Evolutionary conservation across 2,113 vertebrate species (phyloP), one percentile per base, ranked within the genome.

Genomic region (Pluvianellus socialis): DNA sequence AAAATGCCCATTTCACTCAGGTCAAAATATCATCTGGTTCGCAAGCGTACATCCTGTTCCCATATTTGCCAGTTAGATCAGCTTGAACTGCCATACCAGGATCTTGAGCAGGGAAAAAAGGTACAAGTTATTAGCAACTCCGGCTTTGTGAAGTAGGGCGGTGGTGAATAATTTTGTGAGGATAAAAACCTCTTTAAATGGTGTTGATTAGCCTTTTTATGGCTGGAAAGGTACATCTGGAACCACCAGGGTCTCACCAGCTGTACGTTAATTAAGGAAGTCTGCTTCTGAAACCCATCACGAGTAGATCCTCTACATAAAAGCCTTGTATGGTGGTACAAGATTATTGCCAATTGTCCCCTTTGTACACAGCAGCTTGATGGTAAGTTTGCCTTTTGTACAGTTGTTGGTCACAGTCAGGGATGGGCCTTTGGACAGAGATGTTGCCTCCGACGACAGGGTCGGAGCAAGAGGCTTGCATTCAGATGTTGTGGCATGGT

Each of bases 41-140:
- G 6, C 98, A 98, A 45, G 97, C 12, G 71, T 97, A 98, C 68
- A 56, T 85, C 53, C 49, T 93, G 88, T 97, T 98, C 35, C 7
- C 9, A 27, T 98, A 97, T 75, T 90, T 97, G 73, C 98, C 98
- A 7, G 8, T 33, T 38, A 99, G 97, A 61, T 98, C 98, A 42
- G 66, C 68, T 35, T 97, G 86, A 62, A 98, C 98, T 13, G 95
- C 95, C 96, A 70, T 50, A 2, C 97, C 94, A 17, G 98, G 98
- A 95, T 98, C 98, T 98, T 96, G 38, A 68, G 91, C 23, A 14
- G 21, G 40, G 6, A 32, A 55, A 19, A 16, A 19, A 45, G 38
- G 27, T 23, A 21, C 24, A 40, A 66, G 45, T 10, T n/a, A 40
- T 61, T 21, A 67, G 35, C 23, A 50, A 38, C 24, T 21, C 7